A percentile compares a stretch with the other conserved stretches of the same genome.
Conservation (phyloP, 2,113 vertebrate genomes). For the Corynorhinus townsendii region DNA sequence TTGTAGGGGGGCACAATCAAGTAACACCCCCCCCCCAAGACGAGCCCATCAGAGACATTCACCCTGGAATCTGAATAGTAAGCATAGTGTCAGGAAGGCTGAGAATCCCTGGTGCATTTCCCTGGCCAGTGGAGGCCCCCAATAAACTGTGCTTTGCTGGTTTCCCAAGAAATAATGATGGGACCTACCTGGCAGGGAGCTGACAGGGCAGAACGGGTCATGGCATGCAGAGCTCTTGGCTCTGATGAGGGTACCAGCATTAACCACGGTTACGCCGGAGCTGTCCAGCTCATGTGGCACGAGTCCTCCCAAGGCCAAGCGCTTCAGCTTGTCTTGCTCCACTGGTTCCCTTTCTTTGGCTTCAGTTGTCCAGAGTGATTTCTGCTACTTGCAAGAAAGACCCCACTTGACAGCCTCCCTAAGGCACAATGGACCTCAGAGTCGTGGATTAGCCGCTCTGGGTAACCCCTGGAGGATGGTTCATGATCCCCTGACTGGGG, state of each 20-base stretch:
- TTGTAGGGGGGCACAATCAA: background rate
- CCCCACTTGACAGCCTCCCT: background rate
- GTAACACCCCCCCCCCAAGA: background rate
- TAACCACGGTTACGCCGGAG: fast-evolving
- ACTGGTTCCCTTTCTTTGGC: background rate
- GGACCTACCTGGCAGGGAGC: background rate
- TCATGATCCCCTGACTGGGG: background rate
- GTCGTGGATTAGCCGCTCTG: background rate
- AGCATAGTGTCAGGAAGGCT: background rate
- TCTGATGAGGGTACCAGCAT: fast-evolving
- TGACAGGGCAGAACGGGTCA: background rate
- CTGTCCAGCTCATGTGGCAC: fast-evolving
- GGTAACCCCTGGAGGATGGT: background rate
- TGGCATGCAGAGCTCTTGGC: fast-evolving
- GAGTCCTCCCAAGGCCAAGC: background rate
- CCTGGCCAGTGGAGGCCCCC: background rate
- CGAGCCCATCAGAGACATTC: fast-evolving
- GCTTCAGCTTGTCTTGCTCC: background rate
- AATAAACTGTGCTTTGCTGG: background rate
- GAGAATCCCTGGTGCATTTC: background rate
- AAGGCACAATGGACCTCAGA: fast-evolving
- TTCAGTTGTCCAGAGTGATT: background rate
- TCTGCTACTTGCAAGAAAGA: background rate
- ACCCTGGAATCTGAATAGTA: background rate
- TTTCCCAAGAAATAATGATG: background rate